A percentile compares a stretch with the other conserved stretches of the same genome.
phyloP scores from a whole-genome alignment of 2,888 invertebrate genomes.

The Chloromyia formosa region DNA sequence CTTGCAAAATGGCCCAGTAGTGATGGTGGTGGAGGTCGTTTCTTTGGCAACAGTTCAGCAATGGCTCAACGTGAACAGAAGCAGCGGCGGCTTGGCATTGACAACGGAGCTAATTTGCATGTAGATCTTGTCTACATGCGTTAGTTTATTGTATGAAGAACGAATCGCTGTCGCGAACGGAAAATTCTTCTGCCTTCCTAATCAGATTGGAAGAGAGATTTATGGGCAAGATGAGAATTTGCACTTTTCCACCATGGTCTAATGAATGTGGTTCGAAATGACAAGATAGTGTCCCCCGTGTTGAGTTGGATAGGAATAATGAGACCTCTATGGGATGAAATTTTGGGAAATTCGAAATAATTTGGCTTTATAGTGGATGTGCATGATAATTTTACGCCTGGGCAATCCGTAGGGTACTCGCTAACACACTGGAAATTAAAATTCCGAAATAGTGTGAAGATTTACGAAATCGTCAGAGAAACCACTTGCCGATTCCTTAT shows the following conservation, averaged over 20 bases:
- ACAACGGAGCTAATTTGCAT: constrained; percentile 37
- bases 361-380: too few species aligned
- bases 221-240: constrained; percentile 37
- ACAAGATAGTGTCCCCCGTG: too few species aligned
- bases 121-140: constrained; percentile 40
- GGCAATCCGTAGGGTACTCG: too few species aligned
- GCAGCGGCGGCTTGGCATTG: constrained; percentile 38
- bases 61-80: constrained; percentile 9
- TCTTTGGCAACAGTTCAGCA: constrained; percentile 24
- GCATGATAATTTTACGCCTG: too few species aligned
- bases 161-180: constrained; percentile 33
- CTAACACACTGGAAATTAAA: too few species aligned
- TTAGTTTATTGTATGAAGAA: constrained; percentile 30
- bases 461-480: too few species aligned
- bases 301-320: too few species aligned
- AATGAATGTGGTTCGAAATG: not conserved
- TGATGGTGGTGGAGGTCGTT: constrained; percentile 16
- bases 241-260: constrained; percentile 27
- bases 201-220: constrained; percentile 39
- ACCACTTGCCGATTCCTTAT: too few species aligned
- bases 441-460: too few species aligned
- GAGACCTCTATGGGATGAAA: too few species aligned
- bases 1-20: constrained; percentile 16
- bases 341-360: too few species aligned
- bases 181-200: constrained; percentile 31